Conservation (phyloP, 2,113 vertebrate genomes). For the Terrapene triunguis region DNA sequence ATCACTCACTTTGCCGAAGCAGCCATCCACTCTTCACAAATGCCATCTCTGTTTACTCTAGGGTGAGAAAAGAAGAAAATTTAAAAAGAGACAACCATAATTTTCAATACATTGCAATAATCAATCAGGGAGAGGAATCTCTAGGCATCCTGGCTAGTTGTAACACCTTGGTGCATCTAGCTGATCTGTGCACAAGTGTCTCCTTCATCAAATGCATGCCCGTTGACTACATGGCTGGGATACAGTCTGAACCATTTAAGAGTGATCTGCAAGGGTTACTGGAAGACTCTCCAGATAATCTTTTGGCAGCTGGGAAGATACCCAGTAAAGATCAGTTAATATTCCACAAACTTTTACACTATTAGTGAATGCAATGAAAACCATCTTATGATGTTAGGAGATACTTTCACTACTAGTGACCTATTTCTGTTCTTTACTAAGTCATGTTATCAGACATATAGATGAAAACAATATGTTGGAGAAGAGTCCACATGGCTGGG, state of each 20-base stretch:
- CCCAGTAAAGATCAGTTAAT: neutral
- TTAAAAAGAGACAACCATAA: neutral
- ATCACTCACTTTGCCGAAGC: conserved; percentile 84
- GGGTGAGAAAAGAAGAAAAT: conserved; percentile 15
- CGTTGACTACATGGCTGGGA: neutral
- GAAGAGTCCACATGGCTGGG: neutral
- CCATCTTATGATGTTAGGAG: neutral
- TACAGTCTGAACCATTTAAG: neutral
- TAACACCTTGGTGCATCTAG: neutral
- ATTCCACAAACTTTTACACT: neutral
- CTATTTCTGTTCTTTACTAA: fast-evolving
- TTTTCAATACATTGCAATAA: conserved; percentile 17
- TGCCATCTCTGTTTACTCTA: conserved; percentile 76
- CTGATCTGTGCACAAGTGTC: neutral
- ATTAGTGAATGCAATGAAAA: neutral
- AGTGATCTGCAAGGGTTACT: neutral
- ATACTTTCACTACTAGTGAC: neutral
- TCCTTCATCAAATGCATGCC: fast-evolving
- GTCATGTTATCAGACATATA: neutral
- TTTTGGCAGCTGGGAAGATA: neutral
- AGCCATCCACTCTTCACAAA: conserved; percentile 87
- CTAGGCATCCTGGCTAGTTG: neutral
- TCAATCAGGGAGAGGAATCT: neutral
- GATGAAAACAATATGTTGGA: neutral
- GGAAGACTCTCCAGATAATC: neutral